Evolutionary conservation across 2,888 invertebrate species (phyloP), one percentile per base, ranked within the genome.

Genomic region (Cheilosia soror): DNA sequence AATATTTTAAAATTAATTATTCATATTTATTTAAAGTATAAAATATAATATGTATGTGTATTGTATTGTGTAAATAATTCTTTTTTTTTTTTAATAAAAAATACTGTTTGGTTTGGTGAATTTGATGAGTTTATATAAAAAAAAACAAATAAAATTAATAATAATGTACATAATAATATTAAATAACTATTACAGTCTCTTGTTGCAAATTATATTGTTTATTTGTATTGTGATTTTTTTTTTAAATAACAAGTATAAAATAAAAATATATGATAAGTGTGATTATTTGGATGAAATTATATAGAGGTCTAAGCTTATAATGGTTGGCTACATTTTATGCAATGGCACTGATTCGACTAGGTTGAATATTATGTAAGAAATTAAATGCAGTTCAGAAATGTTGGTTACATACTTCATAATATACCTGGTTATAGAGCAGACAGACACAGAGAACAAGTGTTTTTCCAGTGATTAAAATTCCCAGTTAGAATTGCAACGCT

Each of bases 141-240:
- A 44, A 72, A 42, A n/a, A 13, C 29, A 60, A 58, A 76, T 25
- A 33, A 57, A 51, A 71, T 33, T 31, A 65, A 51, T 25, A 44
- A 60, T 62, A 65, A 55, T 63, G 31, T 75, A 62, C 13, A 53
- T 44, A 55, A 55, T 33, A 55, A 53, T 65, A 57, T 51, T 57
- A 47, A 47, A 77, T 71, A 72, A 84, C 84, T 84, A 84, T 60
- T 76, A 80, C 84, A 84, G 84, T 79, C 84, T 84, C 79, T 80
- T 84, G 71, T 69, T 79, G 84, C 53, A 75, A 84, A 79, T 83
- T 49, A 73, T 66, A 79, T 79, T 75, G 51, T 65, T 69, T 79
- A 42, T 58, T 75, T 65, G 33, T 44, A 44, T 11, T 37, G 37
- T 37, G 37, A 3, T 37, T 11, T 11, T 11, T 65, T 68, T 60